Evolutionary conservation across 1,140 invertebrate species (phyloP), one percentile per base, ranked within the genome.

Genomic region (Belonocnema kinseyi): DNA sequence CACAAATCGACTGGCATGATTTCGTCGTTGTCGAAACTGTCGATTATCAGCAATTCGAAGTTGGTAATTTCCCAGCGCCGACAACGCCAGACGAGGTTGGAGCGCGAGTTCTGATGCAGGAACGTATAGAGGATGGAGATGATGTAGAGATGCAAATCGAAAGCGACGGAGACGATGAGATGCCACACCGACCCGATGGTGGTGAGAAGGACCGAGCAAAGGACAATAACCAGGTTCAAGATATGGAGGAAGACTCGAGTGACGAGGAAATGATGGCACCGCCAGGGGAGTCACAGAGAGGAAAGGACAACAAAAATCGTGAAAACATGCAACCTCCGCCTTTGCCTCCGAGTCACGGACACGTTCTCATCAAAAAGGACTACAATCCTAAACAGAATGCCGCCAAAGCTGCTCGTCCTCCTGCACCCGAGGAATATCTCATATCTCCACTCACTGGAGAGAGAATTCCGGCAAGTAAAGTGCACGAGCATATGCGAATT

Each of bases 21-120:
- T 99, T 99, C 93, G 98, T 99, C 2, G 98, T 99, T 0, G 99
- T 99, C 0, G 99, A 99, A 91, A 99, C 98, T 0, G 98, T 99
- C 0, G 99, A 99, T 90, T 99, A 99, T 90, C 97, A 99, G 83
- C 96, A 97, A 0, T 97, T 97, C 86, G 99, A 99, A 92, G 95
- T 96, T 13, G 98, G 98, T 33, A 97, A 97, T 88, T 98, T 99
- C 86, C 98, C 98, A 19, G 97, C 98, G 10, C 98, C 98, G 0
- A 99, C 98, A 0, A 99, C 97, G 46, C 98, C 98, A 0, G 96
- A 98, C 81, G 98, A 99, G 92, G 98, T 99, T 3, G 98, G 98
- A 1, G 97, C 98, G 10, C 92, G 98, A 77, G 95, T 99, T 53
- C 91, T 99, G 0, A 96, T 97, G 86, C 97, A 99, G 90, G 93